Evolutionary conservation across 2,888 invertebrate genomes (phyloP), one percentile per base, ranked within the genome.

Genomic region (Cephus spinipes): DNA sequence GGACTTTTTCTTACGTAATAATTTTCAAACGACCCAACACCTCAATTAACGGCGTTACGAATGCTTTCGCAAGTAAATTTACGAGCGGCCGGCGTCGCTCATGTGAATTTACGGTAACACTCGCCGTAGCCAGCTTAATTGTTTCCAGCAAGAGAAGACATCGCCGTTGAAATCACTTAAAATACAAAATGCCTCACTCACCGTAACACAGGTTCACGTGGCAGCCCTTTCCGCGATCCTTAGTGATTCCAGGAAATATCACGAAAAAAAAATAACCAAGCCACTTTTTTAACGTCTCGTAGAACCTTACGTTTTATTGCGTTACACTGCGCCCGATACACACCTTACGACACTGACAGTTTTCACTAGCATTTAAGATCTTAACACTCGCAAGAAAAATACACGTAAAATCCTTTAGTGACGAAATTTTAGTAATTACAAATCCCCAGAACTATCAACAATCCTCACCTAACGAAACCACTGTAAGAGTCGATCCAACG

Each of bases 1-100:
- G 76, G 80, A 77, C 68, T 80, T 76, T 75, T 69, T 73, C 81
- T 85, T 84, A 81, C 85, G 81, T 79, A 86, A 87, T 86, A 85
- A 80, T 83, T 79, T 80, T 76, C 76, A 76, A 75, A 33, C 34
- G 76, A 74, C 69, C 40, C 74, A 73, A 68, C 68, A 80, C 82
- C 83, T 86, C 85, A 88, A 88, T 88, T 87, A 88, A 87, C 83
- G 84, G 83, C 81, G 80, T 80, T 80, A 79, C 82, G 82, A 85
- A 84, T 85, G 83, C 82, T 82, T 83, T 84, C 83, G 83, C 83
- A 79, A 77, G 83, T 75, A 85, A 84, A 86, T 86, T 88, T 87
- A 86, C 85, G 85, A 82, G 82, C 80, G 74, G 74, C 55, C 76
- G 74, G 55, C 69, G 78, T 78, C 78, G 31, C 12, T 23, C 33